Percentiles rank a stretch among this genome's conserved stretches.
phyloP scores from a whole-genome alignment of 2,797 vertebrate species.

The Crocodylus rhombifer region DNA sequence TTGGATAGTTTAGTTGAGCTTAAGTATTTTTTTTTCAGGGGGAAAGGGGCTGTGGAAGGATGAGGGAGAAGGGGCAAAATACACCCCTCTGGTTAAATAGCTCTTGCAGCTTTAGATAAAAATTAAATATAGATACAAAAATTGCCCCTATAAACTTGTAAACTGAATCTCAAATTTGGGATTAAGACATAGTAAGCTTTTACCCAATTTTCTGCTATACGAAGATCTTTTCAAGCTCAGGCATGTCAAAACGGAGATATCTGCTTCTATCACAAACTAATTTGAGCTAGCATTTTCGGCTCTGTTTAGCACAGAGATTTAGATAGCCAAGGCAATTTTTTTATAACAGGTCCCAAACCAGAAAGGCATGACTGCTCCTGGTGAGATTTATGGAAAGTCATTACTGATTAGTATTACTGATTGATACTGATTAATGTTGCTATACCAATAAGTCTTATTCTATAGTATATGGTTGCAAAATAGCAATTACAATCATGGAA shows the following conservation, averaged over 20 bases:
- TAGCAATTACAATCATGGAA: constrained; percentile 40
- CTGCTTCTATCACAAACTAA: constrained; percentile 70
- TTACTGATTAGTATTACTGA: constrained; percentile 63
- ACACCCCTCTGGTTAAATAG: neutral
- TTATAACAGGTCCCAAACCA: constrained; percentile 23
- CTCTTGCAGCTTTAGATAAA: constrained; percentile 62
- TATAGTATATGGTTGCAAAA: neutral
- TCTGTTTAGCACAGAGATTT: constrained; percentile 66
- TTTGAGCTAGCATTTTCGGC: constrained; percentile 70
- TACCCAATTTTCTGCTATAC: constrained; percentile 69
- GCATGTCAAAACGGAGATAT: constrained; percentile 69
- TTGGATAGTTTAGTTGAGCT: neutral
- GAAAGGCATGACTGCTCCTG: constrained; percentile 18
- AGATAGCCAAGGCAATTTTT: constrained; percentile 70
- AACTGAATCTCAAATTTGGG: constrained; percentile 51
- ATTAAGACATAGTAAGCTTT: constrained; percentile 70
- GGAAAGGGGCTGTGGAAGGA: neutral
- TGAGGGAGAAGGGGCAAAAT: neutral
- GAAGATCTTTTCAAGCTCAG: constrained; percentile 67
- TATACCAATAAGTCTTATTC: constrained; percentile 3
- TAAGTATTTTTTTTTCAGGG: neutral
- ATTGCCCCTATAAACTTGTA: constrained; percentile 46
- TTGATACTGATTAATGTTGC: constrained; percentile 44
- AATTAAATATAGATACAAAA: constrained; percentile 60
- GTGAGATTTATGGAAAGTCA: constrained; percentile 60